phyloP scores from a whole-genome alignment of 2,113 vertebrate species.

The Porphyrio hochstetteri region DNA sequence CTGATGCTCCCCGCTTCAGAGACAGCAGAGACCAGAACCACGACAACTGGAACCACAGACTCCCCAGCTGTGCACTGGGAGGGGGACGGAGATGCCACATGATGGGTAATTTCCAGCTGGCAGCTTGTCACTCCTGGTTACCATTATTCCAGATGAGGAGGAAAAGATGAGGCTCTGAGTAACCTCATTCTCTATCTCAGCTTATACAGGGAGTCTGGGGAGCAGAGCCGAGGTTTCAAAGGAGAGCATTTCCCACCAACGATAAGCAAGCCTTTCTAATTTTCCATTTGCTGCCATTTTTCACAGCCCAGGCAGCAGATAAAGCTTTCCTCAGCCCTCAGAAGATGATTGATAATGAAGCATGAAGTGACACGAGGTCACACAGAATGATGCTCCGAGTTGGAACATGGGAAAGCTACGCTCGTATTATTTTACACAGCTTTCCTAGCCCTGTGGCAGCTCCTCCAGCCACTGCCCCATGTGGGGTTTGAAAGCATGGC shows the following conservation, averaged over 20 bases:
- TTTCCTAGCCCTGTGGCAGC: not conserved
- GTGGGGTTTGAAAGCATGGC: too few species aligned
- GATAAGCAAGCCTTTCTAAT: not conserved
- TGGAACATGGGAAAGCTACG: not conserved
- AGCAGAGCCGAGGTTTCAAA: not conserved
- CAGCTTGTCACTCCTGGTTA: not conserved
- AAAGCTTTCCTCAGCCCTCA: not conserved
- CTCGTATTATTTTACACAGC: not conserved
- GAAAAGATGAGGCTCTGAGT: not conserved
- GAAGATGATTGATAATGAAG: not conserved
- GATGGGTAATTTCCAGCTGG: not conserved
- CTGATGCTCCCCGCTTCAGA: too few species aligned
- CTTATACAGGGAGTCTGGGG: not conserved
- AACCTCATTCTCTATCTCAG: not conserved
- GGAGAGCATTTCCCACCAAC: not conserved
- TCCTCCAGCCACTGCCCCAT: not conserved
- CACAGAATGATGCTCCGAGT: not conserved
- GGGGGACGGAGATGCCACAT: not conserved
- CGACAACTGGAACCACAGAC: not conserved
- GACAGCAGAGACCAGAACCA: not conserved
- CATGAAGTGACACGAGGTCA: not conserved
- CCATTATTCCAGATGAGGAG: not conserved
- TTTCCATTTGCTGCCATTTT: not conserved
- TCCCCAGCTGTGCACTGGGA: accelerated
- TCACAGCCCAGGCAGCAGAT: not conserved